Base-by-base conservation (phyloP, 2,797 vertebrate species). In the Myotis findleyi region DNA sequence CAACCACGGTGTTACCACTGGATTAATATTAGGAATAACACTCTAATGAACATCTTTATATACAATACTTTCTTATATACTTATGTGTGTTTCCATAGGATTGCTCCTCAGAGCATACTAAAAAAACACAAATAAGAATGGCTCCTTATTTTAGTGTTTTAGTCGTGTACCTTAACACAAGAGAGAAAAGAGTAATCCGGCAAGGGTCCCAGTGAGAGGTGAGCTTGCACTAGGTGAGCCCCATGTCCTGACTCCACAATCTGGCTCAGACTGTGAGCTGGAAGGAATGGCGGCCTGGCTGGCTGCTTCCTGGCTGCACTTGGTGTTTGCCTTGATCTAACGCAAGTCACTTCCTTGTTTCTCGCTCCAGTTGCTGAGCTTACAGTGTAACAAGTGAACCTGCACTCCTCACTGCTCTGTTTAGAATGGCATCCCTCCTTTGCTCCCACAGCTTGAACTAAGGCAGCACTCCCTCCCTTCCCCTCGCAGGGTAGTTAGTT, bases 311-410 rank as follows among this genome's bases (percentile, higher is more conserved):
- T 17, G 27, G 53, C 10, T 55, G 62, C 11, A 12, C 12, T 3
- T 1, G 6, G 18, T 12, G 2, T 27, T 64, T 16, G 20, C 82
- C 55, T 84, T 41, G 41, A 69, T n/a, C 59, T 38, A 51, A 51
- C 14, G 41, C 49, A 27, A 2, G 53, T 47, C 51, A 30, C 41
- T 59, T 93, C 44, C 66, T 30, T 25, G 87, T 13, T 59, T 73
- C 84, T 23, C 64, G 41, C 33, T 89, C 68, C 55, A 13, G 12
- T 17, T 75, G 94, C 30, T 95, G 84, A 77, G 21, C 81, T 89
- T 27, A 17, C 2, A 25, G 6, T 2, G 10, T 49, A 38, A 41
- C 59, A n/a, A 71, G 17, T 16, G 84, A 38, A 47, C 36, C 4
- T 53, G 33, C 3, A 25, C 68, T 79, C 72, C 51, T 14, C 68